Conservation (phyloP, 2,888 invertebrate species). For the Hemaris fuciformis region DNA sequence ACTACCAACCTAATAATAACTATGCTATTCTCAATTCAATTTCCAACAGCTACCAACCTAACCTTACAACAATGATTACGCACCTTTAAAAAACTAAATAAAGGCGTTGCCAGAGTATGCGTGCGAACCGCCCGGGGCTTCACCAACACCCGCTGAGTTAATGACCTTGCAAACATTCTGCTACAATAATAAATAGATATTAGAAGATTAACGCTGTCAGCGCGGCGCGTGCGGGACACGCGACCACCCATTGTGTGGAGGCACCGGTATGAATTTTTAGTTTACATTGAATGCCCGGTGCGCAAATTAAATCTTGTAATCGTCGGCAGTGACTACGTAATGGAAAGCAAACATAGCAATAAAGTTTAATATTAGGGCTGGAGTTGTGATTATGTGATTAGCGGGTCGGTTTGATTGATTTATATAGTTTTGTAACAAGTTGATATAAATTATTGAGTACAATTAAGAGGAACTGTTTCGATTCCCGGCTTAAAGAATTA, state of each 20-base stretch:
- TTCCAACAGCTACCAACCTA: not conserved
- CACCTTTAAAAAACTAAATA: not conserved
- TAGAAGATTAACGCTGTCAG: slow-evolving; percentile 54
- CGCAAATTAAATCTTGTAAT: slow-evolving; percentile 13
- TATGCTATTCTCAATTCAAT: too few relatives aligned
- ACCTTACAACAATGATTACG: not conserved
- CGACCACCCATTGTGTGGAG: slow-evolving; percentile 28
- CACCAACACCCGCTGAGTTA: slow-evolving; percentile 48
- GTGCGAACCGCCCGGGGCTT: not conserved
- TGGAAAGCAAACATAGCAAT: not conserved
- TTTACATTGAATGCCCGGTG: slow-evolving; percentile 1
- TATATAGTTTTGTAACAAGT: too few relatives aligned
- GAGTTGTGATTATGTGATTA: slow-evolving; percentile 13
- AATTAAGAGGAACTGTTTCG: too few relatives aligned
- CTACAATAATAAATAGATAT: slow-evolving; percentile 64
- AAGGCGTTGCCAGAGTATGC: slow-evolving; percentile 10
- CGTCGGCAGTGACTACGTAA: not conserved
- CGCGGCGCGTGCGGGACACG: slow-evolving; percentile 16
- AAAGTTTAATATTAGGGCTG: slow-evolving; percentile 8
- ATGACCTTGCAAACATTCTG: slow-evolving; percentile 57
- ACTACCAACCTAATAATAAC: too few relatives aligned
- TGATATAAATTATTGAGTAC: too few relatives aligned
- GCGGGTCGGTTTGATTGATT: not conserved
- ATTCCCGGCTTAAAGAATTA: too few relatives aligned
- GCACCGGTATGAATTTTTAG: slow-evolving; percentile 28